Evolutionary conservation across 2,113 vertebrate species (phyloP), one percentile per base, ranked within the genome.

Genomic region (Ammodytes dubius): DNA sequence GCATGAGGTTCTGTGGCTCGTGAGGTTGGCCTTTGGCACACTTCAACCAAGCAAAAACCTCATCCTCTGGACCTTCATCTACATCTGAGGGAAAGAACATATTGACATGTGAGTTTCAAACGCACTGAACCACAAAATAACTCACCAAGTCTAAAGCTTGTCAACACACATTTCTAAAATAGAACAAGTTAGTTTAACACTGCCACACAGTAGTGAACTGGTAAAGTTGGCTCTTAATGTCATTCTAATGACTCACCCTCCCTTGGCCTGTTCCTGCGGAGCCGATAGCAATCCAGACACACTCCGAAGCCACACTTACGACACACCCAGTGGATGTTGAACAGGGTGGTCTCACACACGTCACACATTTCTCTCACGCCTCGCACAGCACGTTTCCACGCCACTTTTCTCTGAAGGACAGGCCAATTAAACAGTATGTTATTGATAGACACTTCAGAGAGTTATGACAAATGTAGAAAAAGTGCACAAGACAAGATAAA

Each of bases 321-420:
- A 91, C 98, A 99, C 68, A 99, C 98, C 98, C 98, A 99, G 64
- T 99, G 98, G 87, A 99, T 99, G 88, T 99, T 99, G 92, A 99
- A 99, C 63, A 99, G 95, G 0, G 98, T 99, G 6, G 98, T 99
- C 91, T 99, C 98, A 64, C 98, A 99, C 4, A 99, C 98, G 14
- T 99, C 98, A 71, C 98, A 99, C 98, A 99, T 99, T 90, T 99
- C 98, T 87, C 98, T 92, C 70, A 99, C 96, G 0, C 98, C 98
- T 54, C 98, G 96, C 6, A 99, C 98, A 0, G 98, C 98, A 87
- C 98, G 95, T 84, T 99, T 99, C 98, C 98, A 99, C 0, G 98
- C 98, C 83, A 99, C 97, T 95, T 95, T 98, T 99, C 94, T 99
- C 98, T 99, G 94, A 61, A 92, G 52, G 19, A 68, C 8, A 60